Evolutionary conservation across 2,888 invertebrate species (phyloP), one percentile per base, ranked within the genome.

Genomic region (Ischnura elegans): DNA sequence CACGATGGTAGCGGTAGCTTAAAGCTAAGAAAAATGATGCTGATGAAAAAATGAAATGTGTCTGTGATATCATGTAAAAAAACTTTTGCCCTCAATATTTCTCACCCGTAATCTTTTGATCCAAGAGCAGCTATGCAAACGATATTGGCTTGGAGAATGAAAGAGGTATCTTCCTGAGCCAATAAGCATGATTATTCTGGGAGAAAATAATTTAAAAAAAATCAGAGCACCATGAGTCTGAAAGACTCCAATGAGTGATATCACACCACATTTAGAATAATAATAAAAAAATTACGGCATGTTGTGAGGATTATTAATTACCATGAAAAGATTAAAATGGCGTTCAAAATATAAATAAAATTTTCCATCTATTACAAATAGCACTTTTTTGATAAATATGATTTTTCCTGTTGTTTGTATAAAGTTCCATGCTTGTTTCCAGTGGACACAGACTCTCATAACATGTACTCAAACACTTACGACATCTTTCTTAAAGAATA

Each of bases 21-120:
- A 90, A 90, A 90, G 90, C 90, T 90, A 90, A 36, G 25, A 90
- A 36, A 87, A 90, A n/a, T 90, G 43, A 87, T 55, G 36, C 19
- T 87, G 0, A 90, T 61, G 90, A 90, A 61, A 61, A 61, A 43
- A 90, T 90, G 90, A 43, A 45, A 61, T 36, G 66, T 90, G 90
- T 43, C 43, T 61, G 61, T 61, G 43, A 90, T 66, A 61, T 90
- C 55, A 87, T 55, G 90, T 42, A 61, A 61, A 36, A 46, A 45
- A 45, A 86, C 61, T 43, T 43, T 90, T 66, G 86, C 86, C 61
- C 90, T n/a, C 55, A 76, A 61, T 43, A 61, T 42, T 66, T 61
- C 43, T 10, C 61, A 90, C 61, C 25, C 43, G 61, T 61, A 90
- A 61, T 61, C 55, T 90, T 61, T 61, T 43, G 90, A 25, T 66